Percentiles rank a stretch among this genome's conserved stretches.
phyloP scores from a whole-genome alignment of 2,888 invertebrate genomes.

The Cephus runcator region DNA sequence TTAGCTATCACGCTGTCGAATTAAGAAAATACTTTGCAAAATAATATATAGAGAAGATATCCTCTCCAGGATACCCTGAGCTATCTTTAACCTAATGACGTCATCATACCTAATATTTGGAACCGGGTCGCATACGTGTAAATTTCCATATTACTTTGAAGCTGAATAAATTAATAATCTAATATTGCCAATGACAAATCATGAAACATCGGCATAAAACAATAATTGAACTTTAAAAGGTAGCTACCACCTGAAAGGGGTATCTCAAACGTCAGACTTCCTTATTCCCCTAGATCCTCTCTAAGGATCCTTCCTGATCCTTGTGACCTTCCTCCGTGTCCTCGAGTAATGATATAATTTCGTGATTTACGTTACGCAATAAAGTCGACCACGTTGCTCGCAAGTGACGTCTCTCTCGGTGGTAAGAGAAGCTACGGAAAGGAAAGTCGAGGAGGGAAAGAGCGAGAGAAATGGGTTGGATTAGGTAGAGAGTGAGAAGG shows the following conservation, averaged over 20 bases:
- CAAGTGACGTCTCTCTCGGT: background rate
- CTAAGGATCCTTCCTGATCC: background rate
- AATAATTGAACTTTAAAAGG: too few species aligned
- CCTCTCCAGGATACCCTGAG: background rate
- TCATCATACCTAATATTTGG: background rate
- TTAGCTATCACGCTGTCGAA: too few species aligned
- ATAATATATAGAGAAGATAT: background rate
- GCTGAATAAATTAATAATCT: background rate
- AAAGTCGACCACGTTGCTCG: background rate
- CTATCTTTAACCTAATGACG: background rate
- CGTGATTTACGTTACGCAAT: slow-evolving; percentile 4
- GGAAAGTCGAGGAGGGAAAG: background rate
- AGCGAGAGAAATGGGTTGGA: background rate
- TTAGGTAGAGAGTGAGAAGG: background rate
- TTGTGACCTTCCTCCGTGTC: background rate
- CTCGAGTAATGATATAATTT: slow-evolving; percentile 1
- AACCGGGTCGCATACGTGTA: background rate
- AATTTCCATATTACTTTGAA: background rate
- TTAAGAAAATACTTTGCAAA: too few species aligned
- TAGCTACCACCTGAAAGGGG: too few species aligned
- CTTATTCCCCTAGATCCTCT: background rate
- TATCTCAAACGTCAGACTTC: background rate
- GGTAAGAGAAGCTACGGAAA: background rate
- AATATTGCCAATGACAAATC: background rate
- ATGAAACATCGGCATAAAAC: background rate